Percentiles rank a stretch among this genome's conserved stretches.
Conservation (phyloP, 2,797 vertebrate genomes). For the Phaenicophaeus curvirostris region DNA sequence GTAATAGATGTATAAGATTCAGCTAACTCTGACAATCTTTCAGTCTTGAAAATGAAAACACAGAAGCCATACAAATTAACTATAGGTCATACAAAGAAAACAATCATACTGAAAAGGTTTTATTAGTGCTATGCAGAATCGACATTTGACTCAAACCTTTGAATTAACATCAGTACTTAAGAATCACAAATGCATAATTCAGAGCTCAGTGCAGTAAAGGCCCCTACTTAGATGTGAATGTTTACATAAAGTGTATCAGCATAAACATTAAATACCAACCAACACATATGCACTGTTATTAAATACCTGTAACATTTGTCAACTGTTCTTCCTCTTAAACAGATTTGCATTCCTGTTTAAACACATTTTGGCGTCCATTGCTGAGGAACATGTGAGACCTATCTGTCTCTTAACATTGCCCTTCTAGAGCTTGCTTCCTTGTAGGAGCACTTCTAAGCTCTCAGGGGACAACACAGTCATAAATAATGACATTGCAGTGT, state of each 20-base stretch:
- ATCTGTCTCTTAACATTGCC: not conserved
- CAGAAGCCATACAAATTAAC: not conserved
- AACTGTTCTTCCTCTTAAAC: not conserved
- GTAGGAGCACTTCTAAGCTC: not conserved
- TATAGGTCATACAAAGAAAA: not conserved
- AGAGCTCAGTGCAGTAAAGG: not conserved
- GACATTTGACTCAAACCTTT: not conserved
- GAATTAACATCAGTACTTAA: not conserved
- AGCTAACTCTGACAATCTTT: not conserved
- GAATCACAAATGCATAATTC: not conserved
- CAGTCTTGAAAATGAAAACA: not conserved
- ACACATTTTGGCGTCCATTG: not conserved
- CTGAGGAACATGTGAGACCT: not conserved
- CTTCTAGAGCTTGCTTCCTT: not conserved
- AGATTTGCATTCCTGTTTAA: not conserved
- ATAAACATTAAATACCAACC: not conserved
- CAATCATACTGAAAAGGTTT: not conserved
- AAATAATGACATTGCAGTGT: not conserved
- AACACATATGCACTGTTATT: not conserved
- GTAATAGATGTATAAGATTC: not conserved
- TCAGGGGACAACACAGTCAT: not conserved
- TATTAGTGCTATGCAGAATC: not conserved
- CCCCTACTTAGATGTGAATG: not conserved
- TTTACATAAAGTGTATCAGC: not conserved
- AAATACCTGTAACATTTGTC: not conserved